These are phyloP conservation scores for Sebastes kiyomatsui DNA, from an alignment of 2,797 vertebrate genomes.

Conservation along the genomic window DNA sequence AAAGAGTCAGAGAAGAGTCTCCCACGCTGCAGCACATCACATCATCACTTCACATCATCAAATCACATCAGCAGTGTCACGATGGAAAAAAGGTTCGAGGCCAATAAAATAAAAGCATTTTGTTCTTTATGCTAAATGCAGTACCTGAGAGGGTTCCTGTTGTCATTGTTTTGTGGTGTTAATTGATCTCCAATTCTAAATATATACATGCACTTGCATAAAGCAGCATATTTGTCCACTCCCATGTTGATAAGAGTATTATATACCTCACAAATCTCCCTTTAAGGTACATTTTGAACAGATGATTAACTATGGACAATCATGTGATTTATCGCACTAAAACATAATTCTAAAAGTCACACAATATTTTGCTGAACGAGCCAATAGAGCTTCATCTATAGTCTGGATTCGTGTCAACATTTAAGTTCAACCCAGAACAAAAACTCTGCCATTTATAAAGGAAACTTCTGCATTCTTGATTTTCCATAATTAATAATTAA, in stretches of 20 bases:
- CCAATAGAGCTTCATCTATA: background rate
- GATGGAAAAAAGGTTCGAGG: background rate
- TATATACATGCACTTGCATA: too few species aligned
- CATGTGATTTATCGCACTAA: too few species aligned
- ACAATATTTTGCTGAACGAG: background rate
- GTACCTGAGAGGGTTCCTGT: too few species aligned
- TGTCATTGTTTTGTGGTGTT: too few species aligned
- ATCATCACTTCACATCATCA: accelerated
- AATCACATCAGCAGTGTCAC: accelerated
- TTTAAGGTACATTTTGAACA: too few species aligned
- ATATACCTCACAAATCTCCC: too few species aligned
- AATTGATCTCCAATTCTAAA: too few species aligned
- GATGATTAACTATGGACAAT: too few species aligned
- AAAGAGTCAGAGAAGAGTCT: background rate
- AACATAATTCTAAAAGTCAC: background rate
- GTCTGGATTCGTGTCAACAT: background rate
- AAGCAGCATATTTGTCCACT: too few species aligned
- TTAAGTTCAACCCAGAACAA: background rate
- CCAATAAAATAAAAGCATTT: background rate
- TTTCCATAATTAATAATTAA: background rate
- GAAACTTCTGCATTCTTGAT: background rate
- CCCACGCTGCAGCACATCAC: background rate
- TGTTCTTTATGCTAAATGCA: background rate
- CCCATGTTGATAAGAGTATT: too few species aligned
- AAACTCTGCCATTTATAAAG: background rate